Percentiles rank a stretch among this genome's conserved stretches.
Evolutionary conservation across 2,113 vertebrate genomes (phyloP).

Genomic region (Mungos mungo): DNA sequence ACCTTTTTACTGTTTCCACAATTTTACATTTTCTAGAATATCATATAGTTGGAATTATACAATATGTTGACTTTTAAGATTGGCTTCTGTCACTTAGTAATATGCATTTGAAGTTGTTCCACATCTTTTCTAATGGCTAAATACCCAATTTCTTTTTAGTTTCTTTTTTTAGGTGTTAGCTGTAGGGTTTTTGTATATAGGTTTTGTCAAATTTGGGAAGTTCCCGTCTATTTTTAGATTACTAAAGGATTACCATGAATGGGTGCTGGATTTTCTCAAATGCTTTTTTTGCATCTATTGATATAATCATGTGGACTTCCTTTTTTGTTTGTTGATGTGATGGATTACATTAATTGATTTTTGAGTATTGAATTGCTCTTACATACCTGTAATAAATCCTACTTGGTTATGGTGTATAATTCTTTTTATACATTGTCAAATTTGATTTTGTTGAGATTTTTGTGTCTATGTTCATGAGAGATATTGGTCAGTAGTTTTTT

Average conservation of each 20-base stretch:
- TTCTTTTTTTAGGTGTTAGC: background rate
- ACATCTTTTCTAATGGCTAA: background rate
- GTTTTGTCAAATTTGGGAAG: background rate
- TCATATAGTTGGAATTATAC: background rate
- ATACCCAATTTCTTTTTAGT: background rate
- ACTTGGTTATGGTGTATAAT: background rate
- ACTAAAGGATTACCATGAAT: background rate
- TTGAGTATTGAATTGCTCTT: background rate
- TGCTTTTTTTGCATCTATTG: background rate
- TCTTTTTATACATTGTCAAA: background rate
- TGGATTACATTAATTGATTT: background rate
- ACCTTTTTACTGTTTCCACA: background rate
- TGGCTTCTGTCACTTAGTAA: no score
- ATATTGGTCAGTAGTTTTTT: background rate
- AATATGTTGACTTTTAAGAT: background rate
- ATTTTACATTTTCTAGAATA: background rate
- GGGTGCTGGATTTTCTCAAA: background rate
- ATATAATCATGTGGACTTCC: background rate
- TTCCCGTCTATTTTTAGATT: background rate
- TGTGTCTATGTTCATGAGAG: background rate
- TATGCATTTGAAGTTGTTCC: no score
- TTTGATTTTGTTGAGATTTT: background rate
- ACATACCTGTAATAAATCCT: background rate
- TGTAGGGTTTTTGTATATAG: background rate
- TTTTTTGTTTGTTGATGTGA: background rate